phyloP scores from a whole-genome alignment of 2,113 vertebrate genomes.

The Eublepharis macularius region DNA sequence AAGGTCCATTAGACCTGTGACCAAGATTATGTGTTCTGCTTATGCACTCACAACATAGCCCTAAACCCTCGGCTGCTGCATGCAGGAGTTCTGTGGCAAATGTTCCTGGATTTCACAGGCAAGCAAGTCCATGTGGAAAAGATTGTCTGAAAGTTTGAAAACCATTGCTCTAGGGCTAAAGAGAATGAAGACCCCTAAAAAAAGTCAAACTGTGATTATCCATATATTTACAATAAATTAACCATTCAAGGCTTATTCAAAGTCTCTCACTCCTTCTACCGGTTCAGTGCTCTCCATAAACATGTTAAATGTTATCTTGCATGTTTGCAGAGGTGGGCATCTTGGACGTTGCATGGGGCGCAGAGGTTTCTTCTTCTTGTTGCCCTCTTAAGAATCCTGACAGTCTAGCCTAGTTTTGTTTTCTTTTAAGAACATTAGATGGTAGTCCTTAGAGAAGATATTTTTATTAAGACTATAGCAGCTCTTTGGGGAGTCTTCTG shows the following conservation, averaged over 20 bases:
- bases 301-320: constrained; percentile 67
- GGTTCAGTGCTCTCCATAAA: constrained; percentile 27
- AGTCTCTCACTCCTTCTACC: background rate
- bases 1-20: background rate
- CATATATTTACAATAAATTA: constrained; percentile 22
- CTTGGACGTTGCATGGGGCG: background rate
- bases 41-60: background rate
- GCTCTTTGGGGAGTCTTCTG: background rate
- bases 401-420: background rate
- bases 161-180: too few relatives aligned
- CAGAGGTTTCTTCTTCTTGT: background rate
- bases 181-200: background rate
- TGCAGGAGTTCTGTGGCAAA: background rate
- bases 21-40: background rate
- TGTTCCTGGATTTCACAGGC: background rate
- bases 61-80: background rate
- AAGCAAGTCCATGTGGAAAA: background rate
- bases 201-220: constrained; percentile 34
- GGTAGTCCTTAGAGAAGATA: background rate
- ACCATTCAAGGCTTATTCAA: constrained; percentile 1
- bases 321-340: constrained; percentile 59
- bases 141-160: background rate
- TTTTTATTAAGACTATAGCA: background rate
- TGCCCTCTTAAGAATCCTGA: background rate
- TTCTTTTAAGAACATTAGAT: background rate